Evolutionary conservation across 2,113 vertebrate species (phyloP).

Genomic region (Pelmatolapia mariae): DNA sequence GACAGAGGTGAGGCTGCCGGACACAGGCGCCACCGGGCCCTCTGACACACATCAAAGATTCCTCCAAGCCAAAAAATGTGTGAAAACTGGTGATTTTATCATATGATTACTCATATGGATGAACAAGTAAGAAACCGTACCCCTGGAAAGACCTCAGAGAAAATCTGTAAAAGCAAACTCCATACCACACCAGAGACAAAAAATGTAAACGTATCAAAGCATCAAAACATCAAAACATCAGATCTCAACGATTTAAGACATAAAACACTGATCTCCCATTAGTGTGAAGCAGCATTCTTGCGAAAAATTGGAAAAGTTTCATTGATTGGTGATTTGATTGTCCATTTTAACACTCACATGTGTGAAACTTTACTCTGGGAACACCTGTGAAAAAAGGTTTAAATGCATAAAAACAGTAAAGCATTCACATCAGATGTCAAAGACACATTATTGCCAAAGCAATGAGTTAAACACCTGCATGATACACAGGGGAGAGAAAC

Average conservation of each 20-base stretch:
- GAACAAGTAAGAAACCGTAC: fast-evolving
- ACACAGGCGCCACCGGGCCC: too few species aligned
- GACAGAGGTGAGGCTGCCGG: too few species aligned
- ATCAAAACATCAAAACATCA: background rate
- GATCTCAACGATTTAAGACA: background rate
- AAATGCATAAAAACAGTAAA: background rate
- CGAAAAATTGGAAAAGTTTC: fast-evolving
- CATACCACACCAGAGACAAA: background rate
- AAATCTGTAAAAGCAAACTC: background rate
- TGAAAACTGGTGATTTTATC: background rate
- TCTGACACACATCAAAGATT: background rate
- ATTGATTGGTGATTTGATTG: background rate
- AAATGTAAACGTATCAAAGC: fast-evolving
- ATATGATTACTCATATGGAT: background rate
- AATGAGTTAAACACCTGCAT: background rate
- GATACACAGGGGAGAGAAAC: background rate
- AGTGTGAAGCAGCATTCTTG: background rate
- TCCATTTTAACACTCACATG: background rate
- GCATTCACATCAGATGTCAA: background rate
- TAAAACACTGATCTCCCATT: background rate
- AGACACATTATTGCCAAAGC: background rate
- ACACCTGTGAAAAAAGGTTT: background rate
- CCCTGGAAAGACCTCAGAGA: fast-evolving
- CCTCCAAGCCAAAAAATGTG: background rate
- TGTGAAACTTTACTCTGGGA: background rate